These are phyloP conservation scores for Solenopsis fugax DNA, from an alignment of 1,140 invertebrate species.

Conservation along the genomic window DNA sequence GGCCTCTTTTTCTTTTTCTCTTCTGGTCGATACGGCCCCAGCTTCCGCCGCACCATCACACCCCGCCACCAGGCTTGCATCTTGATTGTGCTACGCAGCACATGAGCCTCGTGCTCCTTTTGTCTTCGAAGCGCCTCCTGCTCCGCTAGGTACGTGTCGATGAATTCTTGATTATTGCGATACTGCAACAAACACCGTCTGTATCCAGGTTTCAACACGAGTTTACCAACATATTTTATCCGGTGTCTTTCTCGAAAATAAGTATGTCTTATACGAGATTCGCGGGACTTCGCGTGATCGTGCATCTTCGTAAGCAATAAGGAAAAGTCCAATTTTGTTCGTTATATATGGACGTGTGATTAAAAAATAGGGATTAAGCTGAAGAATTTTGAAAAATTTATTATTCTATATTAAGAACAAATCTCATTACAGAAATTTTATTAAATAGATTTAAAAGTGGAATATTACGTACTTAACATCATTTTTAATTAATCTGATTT, in stretches of 20 bases:
- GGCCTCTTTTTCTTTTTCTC: conserved; percentile 87
- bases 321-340: not conserved
- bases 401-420: not conserved
- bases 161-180: conserved; percentile 81
- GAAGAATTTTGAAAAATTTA: not conserved
- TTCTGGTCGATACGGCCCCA: conserved; percentile 88
- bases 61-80: conserved; percentile 92
- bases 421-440: too few species aligned
- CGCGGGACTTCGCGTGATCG: not conserved
- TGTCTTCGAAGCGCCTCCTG: conserved; percentile 76
- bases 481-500: conserved; percentile 19
- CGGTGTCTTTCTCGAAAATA: not conserved
- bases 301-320: not conserved
- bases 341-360: not conserved
- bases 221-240: conserved; percentile 28
- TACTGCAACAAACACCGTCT: conserved; percentile 77
- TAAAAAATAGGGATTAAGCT: not conserved
- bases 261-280: conserved; percentile 1
- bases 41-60: conserved; percentile 89
- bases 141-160: conserved; percentile 83
- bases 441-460: not conserved
- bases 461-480: not conserved
- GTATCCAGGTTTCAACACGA: not conserved
- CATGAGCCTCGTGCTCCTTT: conserved; percentile 79
- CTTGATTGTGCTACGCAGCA: conserved; percentile 81